These are phyloP conservation scores for Homarus americanus DNA, from an alignment of 1,140 invertebrate genomes.

Conservation along the genomic window DNA sequence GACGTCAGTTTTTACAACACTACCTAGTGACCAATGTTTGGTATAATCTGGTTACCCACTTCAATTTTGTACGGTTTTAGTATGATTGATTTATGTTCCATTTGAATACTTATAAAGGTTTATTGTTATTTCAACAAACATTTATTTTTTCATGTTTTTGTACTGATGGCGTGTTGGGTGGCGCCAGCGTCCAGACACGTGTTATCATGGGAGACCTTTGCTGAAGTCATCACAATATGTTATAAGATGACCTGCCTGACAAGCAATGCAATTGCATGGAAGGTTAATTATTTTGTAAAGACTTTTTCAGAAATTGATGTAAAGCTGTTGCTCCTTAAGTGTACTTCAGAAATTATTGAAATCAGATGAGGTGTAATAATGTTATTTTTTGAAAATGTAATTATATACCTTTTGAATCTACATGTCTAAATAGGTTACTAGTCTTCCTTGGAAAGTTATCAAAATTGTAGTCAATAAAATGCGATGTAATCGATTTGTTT, in stretches of 20 bases:
- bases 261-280: slow-evolving; percentile 15
- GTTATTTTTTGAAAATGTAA: slow-evolving; percentile 57
- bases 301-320: slow-evolving; percentile 24
- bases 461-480: slow-evolving; percentile 53
- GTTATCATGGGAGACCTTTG: neutral
- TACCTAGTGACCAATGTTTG: too few relatives aligned
- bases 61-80: too few relatives aligned
- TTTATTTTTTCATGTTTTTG: too few relatives aligned
- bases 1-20: too few relatives aligned
- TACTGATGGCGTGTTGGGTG: too few relatives aligned
- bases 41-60: too few relatives aligned
- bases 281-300: slow-evolving; percentile 47
- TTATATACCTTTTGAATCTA: slow-evolving; percentile 64
- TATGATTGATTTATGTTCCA: too few relatives aligned
- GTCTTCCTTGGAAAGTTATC: slow-evolving; percentile 58
- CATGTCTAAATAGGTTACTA: slow-evolving; percentile 49
- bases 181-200: too few relatives aligned
- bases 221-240: slow-evolving; percentile 22
- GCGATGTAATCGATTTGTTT: neutral
- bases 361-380: slow-evolving; percentile 31
- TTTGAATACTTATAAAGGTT: too few relatives aligned
- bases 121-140: too few relatives aligned
- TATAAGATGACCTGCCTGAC: slow-evolving; percentile 25
- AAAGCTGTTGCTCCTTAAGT: slow-evolving; percentile 36
- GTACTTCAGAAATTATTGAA: slow-evolving; percentile 52